These are phyloP conservation scores for Patella depressa DNA, from an alignment of 2,888 invertebrate species.

Conservation along the genomic window DNA sequence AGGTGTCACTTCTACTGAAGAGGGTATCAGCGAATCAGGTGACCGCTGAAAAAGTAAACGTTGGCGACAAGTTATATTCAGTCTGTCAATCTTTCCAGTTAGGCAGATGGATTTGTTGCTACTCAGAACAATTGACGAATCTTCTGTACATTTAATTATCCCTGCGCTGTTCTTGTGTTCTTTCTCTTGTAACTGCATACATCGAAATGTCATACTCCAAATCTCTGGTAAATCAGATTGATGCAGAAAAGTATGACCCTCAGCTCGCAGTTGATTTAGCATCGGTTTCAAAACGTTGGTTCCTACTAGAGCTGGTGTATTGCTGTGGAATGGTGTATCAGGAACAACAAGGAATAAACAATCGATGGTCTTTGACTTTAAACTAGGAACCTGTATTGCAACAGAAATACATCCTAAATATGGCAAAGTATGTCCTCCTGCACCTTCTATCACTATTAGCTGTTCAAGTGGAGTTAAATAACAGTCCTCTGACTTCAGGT, in stretches of 20 bases:
- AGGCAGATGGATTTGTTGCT: background rate
- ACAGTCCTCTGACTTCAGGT: background rate
- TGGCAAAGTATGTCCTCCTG: background rate
- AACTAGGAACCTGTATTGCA: background rate
- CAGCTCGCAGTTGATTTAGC: background rate
- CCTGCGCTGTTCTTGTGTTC: background rate
- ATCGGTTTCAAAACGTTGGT: slow-evolving; percentile 1
- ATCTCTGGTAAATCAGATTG: background rate
- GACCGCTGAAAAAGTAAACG: background rate
- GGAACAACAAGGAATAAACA: background rate
- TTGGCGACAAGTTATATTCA: background rate
- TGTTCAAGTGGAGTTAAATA: background rate
- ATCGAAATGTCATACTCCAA: background rate
- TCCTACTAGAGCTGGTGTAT: background rate
- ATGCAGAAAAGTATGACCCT: too few relatives aligned
- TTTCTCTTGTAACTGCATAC: background rate
- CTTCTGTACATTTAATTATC: background rate
- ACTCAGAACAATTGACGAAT: background rate
- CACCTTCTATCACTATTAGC: background rate
- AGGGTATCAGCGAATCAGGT: background rate
- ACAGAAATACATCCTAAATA: background rate
- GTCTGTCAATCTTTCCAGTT: background rate
- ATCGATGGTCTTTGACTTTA: background rate
- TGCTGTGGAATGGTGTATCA: background rate
- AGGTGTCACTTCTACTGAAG: background rate